Percentiles rank a stretch among this genome's conserved stretches.
These are phyloP conservation scores for Archocentrus centrarchus DNA, from an alignment of 2,113 vertebrate genomes.

Conservation along the genomic window DNA sequence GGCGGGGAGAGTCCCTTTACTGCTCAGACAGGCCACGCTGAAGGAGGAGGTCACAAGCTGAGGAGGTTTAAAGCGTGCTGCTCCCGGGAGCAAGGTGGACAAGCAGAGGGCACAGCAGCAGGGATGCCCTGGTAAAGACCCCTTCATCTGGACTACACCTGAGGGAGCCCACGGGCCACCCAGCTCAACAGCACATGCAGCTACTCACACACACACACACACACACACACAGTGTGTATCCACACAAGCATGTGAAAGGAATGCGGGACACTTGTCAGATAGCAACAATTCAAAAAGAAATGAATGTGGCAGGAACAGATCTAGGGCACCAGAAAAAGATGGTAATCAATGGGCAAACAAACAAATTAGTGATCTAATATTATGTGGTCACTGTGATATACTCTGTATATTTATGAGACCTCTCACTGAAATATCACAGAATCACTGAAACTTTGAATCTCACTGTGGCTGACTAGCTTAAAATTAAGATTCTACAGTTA, in stretches of 20 bases:
- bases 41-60: slow-evolving; percentile 73
- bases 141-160: slow-evolving; percentile 82
- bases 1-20: slow-evolving; percentile 47
- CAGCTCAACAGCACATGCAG: slow-evolving; percentile 43
- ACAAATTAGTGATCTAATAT: background rate
- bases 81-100: slow-evolving; percentile 68
- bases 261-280: background rate
- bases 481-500: background rate
- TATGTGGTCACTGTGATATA: background rate
- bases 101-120: slow-evolving; percentile 66
- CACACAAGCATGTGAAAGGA: background rate
- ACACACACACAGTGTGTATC: slow-evolving; percentile 23
- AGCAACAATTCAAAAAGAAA: background rate
- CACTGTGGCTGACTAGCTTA: background rate
- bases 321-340: background rate
- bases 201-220: background rate
- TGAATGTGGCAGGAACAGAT: background rate
- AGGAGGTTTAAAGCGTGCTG: slow-evolving; percentile 67
- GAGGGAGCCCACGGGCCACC: slow-evolving; percentile 74
- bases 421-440: background rate
- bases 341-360: background rate
- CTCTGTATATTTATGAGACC: background rate
- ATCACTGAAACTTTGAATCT: background rate
- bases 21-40: slow-evolving; percentile 52
- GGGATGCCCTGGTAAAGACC: slow-evolving; percentile 72